Evolutionary conservation across 2,797 vertebrate species (phyloP).

Genomic region (Sciurus carolinensis): DNA sequence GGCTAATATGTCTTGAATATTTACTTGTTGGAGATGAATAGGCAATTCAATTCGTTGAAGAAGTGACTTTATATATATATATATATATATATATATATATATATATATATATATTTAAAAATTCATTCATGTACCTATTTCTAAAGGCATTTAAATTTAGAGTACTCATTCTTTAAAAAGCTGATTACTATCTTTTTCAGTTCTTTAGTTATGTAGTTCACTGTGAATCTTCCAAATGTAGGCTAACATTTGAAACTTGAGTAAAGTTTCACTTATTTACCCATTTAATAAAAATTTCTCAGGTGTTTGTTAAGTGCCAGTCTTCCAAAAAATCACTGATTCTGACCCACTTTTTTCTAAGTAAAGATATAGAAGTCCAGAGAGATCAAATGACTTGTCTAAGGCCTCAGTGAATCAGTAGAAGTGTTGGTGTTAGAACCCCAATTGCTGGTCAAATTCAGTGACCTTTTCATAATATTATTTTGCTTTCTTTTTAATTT

Average conservation of each 20-base stretch:
- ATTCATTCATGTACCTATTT: constrained; percentile 29
- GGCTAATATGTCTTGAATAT: constrained; percentile 55
- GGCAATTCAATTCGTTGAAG: constrained; percentile 58
- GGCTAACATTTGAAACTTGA: constrained; percentile 69
- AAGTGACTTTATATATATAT: constrained; percentile 52
- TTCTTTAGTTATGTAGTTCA: constrained; percentile 50
- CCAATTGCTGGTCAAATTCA: constrained; percentile 34
- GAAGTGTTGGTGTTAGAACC: not conserved
- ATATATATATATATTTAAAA: not conserved
- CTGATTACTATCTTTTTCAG: not conserved
- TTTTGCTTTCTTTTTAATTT: constrained; percentile 61
- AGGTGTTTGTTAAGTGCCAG: constrained; percentile 40
- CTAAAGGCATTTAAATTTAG: constrained; percentile 66
- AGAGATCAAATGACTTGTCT: constrained; percentile 31
- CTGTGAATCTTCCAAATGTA: constrained; percentile 60
- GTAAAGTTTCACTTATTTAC: constrained; percentile 39
- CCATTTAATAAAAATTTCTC: constrained; percentile 40
- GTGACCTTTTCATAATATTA: constrained; percentile 22
- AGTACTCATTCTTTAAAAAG: constrained; percentile 44
- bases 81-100: too few species aligned
- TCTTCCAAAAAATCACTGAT: constrained; percentile 55
- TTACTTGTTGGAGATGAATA: constrained; percentile 57
- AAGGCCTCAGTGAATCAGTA: constrained; percentile 8
- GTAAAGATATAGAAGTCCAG: constrained; percentile 46
- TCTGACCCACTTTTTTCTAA: constrained; percentile 1